A percentile compares a stretch with the other conserved stretches of the same genome.
Conservation (phyloP, 2,113 vertebrate species). For the Myrmecophaga tridactyla region DNA sequence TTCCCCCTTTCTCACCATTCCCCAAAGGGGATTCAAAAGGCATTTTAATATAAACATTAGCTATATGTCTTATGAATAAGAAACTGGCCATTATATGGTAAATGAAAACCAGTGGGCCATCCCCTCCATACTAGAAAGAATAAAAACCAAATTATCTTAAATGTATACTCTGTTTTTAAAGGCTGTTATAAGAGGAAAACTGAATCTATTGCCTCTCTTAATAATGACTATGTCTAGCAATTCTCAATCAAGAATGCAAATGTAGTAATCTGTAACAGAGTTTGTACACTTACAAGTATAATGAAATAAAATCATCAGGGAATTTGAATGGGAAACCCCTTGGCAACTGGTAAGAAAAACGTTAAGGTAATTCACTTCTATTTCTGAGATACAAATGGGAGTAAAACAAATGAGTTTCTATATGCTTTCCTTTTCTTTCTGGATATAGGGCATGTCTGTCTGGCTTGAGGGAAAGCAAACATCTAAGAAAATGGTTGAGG, state of each 20-base stretch:
- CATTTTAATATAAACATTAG: too few species aligned
- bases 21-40: too few species aligned
- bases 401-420: background rate
- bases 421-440: background rate
- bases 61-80: background rate
- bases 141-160: conserved; percentile 1
- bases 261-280: background rate
- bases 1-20: too few species aligned
- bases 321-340: conserved; percentile 7
- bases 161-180: background rate
- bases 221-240: background rate
- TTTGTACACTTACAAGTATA: background rate
- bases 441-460: background rate
- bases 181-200: background rate
- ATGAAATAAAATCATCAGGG: background rate
- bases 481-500: background rate
- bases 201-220: background rate
- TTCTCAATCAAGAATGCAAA: background rate
- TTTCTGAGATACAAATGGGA: background rate
- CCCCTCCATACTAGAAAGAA: background rate
- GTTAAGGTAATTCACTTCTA: background rate
- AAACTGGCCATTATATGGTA: background rate
- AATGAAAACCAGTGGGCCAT: background rate
- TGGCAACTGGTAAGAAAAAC: background rate
- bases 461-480: background rate